A percentile compares a stretch with the other conserved stretches of the same genome.
These are phyloP conservation scores for Vidua macroura DNA, from an alignment of 2,113 vertebrate species.

Conservation along the genomic window DNA sequence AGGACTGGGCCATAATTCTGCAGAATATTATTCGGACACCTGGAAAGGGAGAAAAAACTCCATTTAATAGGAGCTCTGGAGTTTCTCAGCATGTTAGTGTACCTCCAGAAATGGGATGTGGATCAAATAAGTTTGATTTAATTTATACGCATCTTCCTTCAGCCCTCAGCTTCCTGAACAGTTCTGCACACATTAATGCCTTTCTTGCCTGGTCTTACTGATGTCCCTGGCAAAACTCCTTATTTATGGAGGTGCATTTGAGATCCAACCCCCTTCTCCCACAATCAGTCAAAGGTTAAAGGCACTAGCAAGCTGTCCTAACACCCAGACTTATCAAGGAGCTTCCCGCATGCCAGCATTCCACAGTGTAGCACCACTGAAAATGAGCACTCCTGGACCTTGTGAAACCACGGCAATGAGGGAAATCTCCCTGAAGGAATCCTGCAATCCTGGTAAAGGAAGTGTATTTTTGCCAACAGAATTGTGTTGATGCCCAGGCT, in stretches of 20 bases:
- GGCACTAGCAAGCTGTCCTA: neutral
- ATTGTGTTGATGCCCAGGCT: neutral
- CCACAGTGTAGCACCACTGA: neutral
- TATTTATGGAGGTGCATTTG: neutral
- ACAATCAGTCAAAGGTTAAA: neutral
- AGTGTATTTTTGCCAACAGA: neutral
- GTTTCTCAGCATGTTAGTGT: neutral
- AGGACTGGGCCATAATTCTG: neutral
- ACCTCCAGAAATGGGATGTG: neutral
- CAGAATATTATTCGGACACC: neutral
- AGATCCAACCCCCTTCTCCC: rapidly evolving
- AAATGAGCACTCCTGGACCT: neutral
- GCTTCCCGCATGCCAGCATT: rapidly evolving
- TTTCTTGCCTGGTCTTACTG: neutral
- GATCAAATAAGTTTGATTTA: neutral
- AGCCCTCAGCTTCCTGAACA: neutral
- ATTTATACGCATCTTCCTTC: neutral
- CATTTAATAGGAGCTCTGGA: neutral
- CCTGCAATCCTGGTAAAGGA: neutral
- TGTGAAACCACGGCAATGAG: rapidly evolving
- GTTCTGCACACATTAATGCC: neutral
- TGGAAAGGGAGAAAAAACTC: neutral
- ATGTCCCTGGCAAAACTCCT: neutral
- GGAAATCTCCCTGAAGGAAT: neutral
- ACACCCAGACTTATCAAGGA: neutral